Evolutionary conservation across 2,113 vertebrate species (phyloP).

Genomic region (Butorides virescens): DNA sequence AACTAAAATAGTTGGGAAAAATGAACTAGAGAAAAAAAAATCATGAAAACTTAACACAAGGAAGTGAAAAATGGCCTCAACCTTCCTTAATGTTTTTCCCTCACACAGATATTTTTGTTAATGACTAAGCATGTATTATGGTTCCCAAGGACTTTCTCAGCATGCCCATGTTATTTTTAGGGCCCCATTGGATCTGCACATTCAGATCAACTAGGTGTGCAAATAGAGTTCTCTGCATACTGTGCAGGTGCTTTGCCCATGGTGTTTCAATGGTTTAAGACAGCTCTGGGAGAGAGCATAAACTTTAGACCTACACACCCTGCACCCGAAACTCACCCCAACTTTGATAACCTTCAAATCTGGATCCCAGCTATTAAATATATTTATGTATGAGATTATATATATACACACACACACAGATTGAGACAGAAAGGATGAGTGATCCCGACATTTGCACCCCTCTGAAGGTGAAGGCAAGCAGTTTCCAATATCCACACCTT

Average conservation of each 20-base stretch:
- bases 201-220: not conserved
- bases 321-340: not conserved
- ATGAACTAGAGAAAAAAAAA: not conserved
- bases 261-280: not conserved
- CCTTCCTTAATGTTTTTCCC: not conserved
- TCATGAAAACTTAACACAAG: not conserved
- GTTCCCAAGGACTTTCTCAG: not conserved
- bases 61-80: not conserved
- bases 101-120: not conserved
- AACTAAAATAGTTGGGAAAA: not conserved
- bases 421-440: not conserved
- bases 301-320: not conserved
- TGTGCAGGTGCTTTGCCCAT: not conserved
- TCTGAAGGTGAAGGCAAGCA: not conserved
- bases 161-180: not conserved
- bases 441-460: not conserved
- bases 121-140: not conserved
- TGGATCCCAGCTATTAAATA: not conserved
- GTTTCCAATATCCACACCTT: not conserved
- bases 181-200: not conserved
- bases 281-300: not conserved
- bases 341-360: not conserved
- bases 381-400: not conserved
- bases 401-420: fast-evolving
- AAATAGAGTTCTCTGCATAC: not conserved